Evolutionary conservation across 2,888 invertebrate species (phyloP), one percentile per base, ranked within the genome.

Genomic region (Fragum sueziense): DNA sequence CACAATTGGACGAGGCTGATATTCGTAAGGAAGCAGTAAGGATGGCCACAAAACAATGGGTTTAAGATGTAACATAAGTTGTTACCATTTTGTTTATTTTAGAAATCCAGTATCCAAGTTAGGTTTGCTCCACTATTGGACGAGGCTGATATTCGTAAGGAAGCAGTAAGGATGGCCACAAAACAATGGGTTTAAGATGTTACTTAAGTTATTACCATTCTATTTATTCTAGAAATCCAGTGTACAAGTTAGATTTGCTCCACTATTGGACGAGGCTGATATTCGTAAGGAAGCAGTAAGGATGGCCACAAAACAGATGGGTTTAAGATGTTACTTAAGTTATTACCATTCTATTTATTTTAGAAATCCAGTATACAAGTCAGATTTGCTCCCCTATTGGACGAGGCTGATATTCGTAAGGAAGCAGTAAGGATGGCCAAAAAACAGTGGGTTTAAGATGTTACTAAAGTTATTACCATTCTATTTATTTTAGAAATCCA

Each of bases 351-450:
- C n/a, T n/a, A n/a, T n/a, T n/a, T n/a, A n/a, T 73, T 79, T 2
- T 82, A 92, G 92, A 90, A 89, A 85, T 72, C 84, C 37, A 84
- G 85, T 9, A 81, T 93, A 3, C 87, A 91, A 71, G 75, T 93
- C 6, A 85, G 91, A 22, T 92, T 91, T 83, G 82, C 88, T 0
- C 92, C 92, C 2, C 82, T 70, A 4, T 87, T 93, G n/a, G 76
- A 80, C 33, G 90, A 91, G 25, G 83, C 83, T 9, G 88, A 84
- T 11, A 87, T 93, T 6, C 70, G 87, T 29, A 84, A 88, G 68
- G 92, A 92, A 76, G 92, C 91, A 0, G 88, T 91, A 25, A 70
- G 89, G 11, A 89, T 93, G 86, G 86, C 89, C 3, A 88, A 87
- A 2, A 86, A 85, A 59, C 82, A 83, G 72, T 70, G 87, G 77